These are phyloP conservation scores for Bubo blakistoni DNA, from an alignment of 2,113 vertebrate species.

Conservation along the genomic window DNA sequence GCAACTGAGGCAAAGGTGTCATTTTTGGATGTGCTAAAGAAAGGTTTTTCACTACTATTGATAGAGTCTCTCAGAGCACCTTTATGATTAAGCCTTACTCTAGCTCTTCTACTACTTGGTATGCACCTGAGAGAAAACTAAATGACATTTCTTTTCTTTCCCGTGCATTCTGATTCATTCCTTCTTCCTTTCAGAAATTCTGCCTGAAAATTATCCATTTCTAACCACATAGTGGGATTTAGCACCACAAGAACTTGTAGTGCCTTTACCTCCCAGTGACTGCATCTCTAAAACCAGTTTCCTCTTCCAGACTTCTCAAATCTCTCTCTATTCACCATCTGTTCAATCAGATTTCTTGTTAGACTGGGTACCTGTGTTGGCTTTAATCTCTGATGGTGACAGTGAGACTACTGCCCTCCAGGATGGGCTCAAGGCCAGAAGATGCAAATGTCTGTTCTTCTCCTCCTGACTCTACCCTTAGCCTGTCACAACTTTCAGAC, in stretches of 20 bases:
- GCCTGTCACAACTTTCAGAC: not conserved
- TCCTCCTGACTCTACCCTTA: not conserved
- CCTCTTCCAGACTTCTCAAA: not conserved
- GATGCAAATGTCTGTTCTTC: not conserved
- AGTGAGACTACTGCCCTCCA: not conserved
- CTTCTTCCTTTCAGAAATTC: not conserved
- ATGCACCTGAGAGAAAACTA: not conserved
- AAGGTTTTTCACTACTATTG: not conserved
- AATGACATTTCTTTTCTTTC: not conserved
- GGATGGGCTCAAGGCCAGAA: constrained; percentile 18
- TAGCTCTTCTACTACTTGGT: not conserved
- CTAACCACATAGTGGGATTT: not conserved
- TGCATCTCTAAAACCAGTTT: not conserved
- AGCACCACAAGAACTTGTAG: not conserved
- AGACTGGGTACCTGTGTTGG: constrained; percentile 13
- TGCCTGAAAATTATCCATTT: not conserved
- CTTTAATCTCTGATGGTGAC: constrained; percentile 1
- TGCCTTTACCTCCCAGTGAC: not conserved
- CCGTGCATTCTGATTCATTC: not conserved
- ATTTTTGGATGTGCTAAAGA: not conserved
- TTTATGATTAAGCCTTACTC: not conserved
- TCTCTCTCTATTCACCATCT: constrained; percentile 19
- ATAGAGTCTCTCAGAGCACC: not conserved
- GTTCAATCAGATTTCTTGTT: constrained; percentile 27
- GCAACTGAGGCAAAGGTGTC: not conserved